Evolutionary conservation across 1,140 invertebrate genomes (phyloP).

Genomic region (Drosophila funebris): DNA sequence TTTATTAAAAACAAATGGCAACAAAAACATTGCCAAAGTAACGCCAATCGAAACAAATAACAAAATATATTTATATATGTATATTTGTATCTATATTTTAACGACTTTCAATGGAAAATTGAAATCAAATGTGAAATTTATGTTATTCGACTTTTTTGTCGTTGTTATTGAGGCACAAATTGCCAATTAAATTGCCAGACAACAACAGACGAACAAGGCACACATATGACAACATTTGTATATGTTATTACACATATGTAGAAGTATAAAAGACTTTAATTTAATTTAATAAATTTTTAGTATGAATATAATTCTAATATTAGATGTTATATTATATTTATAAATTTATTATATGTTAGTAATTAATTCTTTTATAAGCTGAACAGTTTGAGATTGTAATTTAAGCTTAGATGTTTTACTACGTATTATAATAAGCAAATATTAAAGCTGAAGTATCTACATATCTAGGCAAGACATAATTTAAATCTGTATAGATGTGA

Average conservation of each 20-base stretch:
- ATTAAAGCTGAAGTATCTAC: too few species aligned
- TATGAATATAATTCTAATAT: too few species aligned
- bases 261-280: neutral
- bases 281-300: neutral
- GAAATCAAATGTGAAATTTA: conserved; percentile 13
- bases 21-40: conserved; percentile 57
- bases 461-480: too few species aligned
- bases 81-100: too few species aligned
- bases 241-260: neutral
- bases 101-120: conserved; percentile 21
- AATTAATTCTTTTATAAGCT: too few species aligned
- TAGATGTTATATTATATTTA: too few species aligned
- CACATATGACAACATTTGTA: neutral
- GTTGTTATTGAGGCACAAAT: conserved; percentile 21
- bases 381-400: too few species aligned
- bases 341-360: too few species aligned
- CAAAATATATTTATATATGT: too few species aligned
- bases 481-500: too few species aligned
- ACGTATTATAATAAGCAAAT: too few species aligned
- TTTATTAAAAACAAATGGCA: conserved; percentile 71
- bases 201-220: neutral
- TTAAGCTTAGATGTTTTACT: too few species aligned
- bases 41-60: conserved; percentile 34
- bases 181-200: conserved; percentile 27
- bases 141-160: conserved; percentile 2